Base-by-base conservation (phyloP, 2,797 vertebrate genomes). In the Rhodeus uyekii region DNA sequence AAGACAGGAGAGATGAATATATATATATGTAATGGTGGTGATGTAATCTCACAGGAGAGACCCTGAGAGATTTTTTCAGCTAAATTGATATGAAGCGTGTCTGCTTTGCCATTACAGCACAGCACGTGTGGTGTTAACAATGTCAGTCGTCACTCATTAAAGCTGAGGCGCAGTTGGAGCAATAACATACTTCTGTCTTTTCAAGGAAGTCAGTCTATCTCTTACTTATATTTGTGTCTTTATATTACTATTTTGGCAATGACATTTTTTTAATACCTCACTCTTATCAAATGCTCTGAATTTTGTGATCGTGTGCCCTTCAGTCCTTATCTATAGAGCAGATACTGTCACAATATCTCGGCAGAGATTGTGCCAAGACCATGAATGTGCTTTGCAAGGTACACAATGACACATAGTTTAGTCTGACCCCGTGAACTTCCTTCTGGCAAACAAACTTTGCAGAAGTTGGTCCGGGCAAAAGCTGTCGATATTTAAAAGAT, bases 401-500 rank as follows among this genome's bases (percentile, higher is more conserved):
- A 65, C 19, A 68, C 48, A 32, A 29, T 69, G 27, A 80, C 65
- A 44, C n/a, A 71, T 22, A 44, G 53, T 72, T 34, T 48, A 34
- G 22, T 14, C 39, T 8, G 38, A 71, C 78, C 53, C 67, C 29
- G 12, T 68, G 53, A 71, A 71, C 67, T 61, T 71, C 55, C 67
- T 67, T 60, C 68, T 80, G 78, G 27, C 53, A 61, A 71, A 22
- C 8, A 63, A 63, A 63, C 39, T 80, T 61, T 48, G 42, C 39
- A 61, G 39, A 48, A 63, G 78, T 72, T 46, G 12, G 36, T 38
- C 3, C 53, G 44, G 55, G 16, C 7, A 42, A 60, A 80, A 19
- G 34, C 34, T 8, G 36, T 81, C 79, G 29, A 81, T 81, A 72
- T 80, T 72, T 72, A 80, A n/a, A 61, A 63, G 14, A 12, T 29